Percentiles rank a stretch among this genome's conserved stretches.
These are phyloP conservation scores for Papilio helenus DNA, from an alignment of 1,140 invertebrate genomes.

Conservation along the genomic window DNA sequence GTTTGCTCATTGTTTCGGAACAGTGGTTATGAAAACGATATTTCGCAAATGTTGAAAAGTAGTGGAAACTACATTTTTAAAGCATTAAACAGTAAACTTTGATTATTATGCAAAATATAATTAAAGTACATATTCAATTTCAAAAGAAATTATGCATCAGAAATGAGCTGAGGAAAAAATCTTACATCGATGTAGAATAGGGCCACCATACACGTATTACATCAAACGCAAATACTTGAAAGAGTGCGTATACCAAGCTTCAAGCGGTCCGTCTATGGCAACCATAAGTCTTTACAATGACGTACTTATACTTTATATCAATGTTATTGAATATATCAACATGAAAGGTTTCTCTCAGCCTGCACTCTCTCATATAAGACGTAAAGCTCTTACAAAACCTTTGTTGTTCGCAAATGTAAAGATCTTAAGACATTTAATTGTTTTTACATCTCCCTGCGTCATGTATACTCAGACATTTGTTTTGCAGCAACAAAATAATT, in stretches of 20 bases:
- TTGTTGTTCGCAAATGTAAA: conserved; percentile 2
- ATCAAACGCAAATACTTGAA: too few relatives aligned
- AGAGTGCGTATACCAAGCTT: neutral
- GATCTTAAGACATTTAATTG: neutral
- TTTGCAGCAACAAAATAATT: neutral
- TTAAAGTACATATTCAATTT: too few relatives aligned
- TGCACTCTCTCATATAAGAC: conserved; percentile 6
- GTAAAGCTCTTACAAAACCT: neutral
- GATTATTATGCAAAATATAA: too few relatives aligned
- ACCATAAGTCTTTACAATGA: neutral
- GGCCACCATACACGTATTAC: too few relatives aligned
- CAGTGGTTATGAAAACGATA: neutral
- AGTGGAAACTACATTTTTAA: too few relatives aligned
- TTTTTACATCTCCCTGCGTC: neutral
- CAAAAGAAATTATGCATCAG: too few relatives aligned
- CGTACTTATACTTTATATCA: neutral
- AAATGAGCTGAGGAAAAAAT: too few relatives aligned
- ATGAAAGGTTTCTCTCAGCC: neutral
- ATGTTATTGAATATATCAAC: neutral
- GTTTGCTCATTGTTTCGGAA: conserved; percentile 13
- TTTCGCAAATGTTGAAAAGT: neutral
- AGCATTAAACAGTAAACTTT: too few relatives aligned
- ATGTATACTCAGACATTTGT: neutral
- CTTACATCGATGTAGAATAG: too few relatives aligned
- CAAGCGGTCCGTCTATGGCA: neutral